Conservation (phyloP, 2,888 invertebrate genomes). For the Ornithoptera priamus region DNA sequence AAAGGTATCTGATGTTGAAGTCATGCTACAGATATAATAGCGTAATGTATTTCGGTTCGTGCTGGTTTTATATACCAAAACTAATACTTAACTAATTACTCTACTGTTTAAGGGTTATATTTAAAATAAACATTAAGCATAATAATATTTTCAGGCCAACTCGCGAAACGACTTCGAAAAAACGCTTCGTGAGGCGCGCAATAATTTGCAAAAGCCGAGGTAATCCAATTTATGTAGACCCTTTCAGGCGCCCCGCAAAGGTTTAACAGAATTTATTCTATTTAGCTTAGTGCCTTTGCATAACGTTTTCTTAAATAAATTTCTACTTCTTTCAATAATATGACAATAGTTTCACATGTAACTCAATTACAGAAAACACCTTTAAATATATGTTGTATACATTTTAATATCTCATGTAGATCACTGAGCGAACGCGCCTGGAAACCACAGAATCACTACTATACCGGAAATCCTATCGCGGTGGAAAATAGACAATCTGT, state of each 20-base stretch:
- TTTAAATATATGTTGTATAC: not conserved
- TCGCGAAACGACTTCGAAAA: constrained; percentile 17
- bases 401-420: not conserved
- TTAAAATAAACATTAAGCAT: constrained; percentile 9
- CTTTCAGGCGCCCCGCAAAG: constrained; percentile 8
- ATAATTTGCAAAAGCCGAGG: constrained; percentile 25
- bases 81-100: too few relatives aligned
- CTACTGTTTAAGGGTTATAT: not conserved
- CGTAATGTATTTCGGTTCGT: too few relatives aligned
- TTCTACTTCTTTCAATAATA: not conserved
- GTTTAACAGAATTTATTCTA: constrained; percentile 7
- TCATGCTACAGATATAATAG: too few relatives aligned
- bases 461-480: not conserved
- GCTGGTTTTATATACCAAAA: too few relatives aligned
- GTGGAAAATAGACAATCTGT: constrained; percentile 14
- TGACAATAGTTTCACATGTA: not conserved
- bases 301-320: not conserved
- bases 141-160: constrained; percentile 14
- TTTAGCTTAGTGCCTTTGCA: constrained; percentile 1
- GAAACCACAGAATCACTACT: constrained; percentile 20
- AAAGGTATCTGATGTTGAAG: too few relatives aligned
- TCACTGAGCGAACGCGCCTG: constrained; percentile 5
- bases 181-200: constrained; percentile 24
- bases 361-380: not conserved
- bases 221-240: constrained; percentile 12